Evolutionary conservation across 2,888 invertebrate species (phyloP).

Genomic region (Pollenia griseotomentosa): DNA sequence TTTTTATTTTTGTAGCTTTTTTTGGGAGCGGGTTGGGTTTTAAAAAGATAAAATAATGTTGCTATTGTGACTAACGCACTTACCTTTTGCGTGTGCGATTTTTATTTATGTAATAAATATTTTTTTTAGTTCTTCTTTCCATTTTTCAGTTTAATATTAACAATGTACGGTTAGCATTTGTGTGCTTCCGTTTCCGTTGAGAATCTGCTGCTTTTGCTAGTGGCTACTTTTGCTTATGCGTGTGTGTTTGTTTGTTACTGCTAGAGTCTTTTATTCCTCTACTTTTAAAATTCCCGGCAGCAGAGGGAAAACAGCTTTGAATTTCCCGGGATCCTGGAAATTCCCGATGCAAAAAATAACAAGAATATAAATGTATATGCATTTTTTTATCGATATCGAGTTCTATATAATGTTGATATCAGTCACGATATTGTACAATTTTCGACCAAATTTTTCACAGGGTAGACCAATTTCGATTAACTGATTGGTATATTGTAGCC

Average conservation of each 20-base stretch:
- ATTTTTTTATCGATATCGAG: too few species aligned
- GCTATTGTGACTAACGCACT: conserved; percentile 67
- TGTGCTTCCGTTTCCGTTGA: conserved; percentile 59
- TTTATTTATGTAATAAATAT: conserved; percentile 47
- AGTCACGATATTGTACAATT: too few species aligned
- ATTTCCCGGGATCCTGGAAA: too few species aligned
- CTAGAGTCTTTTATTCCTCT: background rate
- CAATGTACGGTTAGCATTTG: conserved; percentile 63
- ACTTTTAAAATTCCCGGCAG: too few species aligned
- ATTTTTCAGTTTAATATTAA: conserved; percentile 36
- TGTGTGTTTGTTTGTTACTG: background rate
- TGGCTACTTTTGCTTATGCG: background rate
- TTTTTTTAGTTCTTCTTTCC: background rate
- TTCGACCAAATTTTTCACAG: too few species aligned
- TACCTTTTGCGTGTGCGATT: conserved; percentile 70
- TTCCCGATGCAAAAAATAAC: too few species aligned
- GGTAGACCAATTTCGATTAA: too few species aligned
- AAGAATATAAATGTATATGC: too few species aligned
- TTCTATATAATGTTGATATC: too few species aligned
- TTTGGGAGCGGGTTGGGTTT: background rate
- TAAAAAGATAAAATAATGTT: conserved; percentile 33
- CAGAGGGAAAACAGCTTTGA: too few species aligned
- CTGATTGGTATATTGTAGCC: too few species aligned
- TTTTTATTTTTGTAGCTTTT: conserved; percentile 9
- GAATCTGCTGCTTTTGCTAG: conserved; percentile 4